Conservation (phyloP, 2,797 vertebrate species). For the Benthosema pterotum region DNA sequence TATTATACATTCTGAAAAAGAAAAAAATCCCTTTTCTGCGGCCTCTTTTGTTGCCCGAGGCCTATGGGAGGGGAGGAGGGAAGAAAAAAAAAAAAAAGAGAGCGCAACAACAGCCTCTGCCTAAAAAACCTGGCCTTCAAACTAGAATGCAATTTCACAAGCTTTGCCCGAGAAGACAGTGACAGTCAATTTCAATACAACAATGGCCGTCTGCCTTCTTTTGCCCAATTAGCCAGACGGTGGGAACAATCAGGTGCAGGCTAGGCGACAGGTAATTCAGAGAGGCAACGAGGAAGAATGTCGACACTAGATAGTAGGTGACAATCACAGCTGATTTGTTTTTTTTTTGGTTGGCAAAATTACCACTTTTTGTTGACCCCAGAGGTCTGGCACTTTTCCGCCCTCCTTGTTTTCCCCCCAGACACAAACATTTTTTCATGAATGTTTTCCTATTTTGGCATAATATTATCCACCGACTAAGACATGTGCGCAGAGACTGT, state of each 20-base stretch:
- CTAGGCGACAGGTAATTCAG: constrained; percentile 78
- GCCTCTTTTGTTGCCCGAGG: constrained; percentile 73
- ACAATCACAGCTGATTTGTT: constrained; percentile 26
- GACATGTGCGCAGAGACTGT: too few relatives aligned
- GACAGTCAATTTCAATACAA: constrained; percentile 66
- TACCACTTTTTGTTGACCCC: not conserved
- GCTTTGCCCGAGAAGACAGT: constrained; percentile 68
- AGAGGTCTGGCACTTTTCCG: too few relatives aligned
- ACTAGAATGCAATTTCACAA: constrained; percentile 85
- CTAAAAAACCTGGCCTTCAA: constrained; percentile 78
- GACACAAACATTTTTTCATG: too few relatives aligned
- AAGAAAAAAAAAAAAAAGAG: constrained; percentile 53
- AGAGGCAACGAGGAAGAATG: constrained; percentile 54
- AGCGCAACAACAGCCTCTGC: constrained; percentile 69
- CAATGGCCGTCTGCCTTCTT: constrained; percentile 67
- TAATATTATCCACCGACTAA: too few relatives aligned
- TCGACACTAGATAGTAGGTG: constrained; percentile 16
- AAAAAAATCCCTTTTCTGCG: constrained; percentile 78
- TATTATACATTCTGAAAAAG: constrained; percentile 81
- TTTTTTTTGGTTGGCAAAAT: too few relatives aligned
- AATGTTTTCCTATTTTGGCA: too few relatives aligned
- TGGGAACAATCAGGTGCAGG: constrained; percentile 67
- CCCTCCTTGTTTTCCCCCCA: too few relatives aligned
- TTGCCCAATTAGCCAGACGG: constrained; percentile 59
- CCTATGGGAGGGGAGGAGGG: constrained; percentile 55